Base-by-base conservation (phyloP, 1,140 invertebrate genomes). In the Gryon sp. region DNA sequence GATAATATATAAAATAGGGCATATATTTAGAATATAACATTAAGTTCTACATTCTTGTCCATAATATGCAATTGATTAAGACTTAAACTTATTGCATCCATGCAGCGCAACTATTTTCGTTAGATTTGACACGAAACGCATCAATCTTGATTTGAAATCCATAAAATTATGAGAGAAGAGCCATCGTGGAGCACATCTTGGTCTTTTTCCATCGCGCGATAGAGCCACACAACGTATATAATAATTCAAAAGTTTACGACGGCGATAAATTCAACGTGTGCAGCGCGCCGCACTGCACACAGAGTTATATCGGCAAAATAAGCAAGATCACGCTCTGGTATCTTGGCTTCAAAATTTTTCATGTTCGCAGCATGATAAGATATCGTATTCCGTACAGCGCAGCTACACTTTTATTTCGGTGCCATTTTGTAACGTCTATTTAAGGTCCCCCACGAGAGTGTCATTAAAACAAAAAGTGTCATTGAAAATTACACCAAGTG, bases 211-310 rank as follows among this genome's bases (percentile, higher is more conserved):
- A 41, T n/a, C 68, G 52, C 72, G 59, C 66, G 78, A 69, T 76
- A 63, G n/a, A n/a, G 63, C 52, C 45, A 38, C 74, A 66, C 59
- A 60, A 66, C 53, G 75, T 66, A n/a, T n/a, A n/a, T n/a, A 69
- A 80, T 82, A 82, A 79, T 76, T 82, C 79, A 80, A 82, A 82
- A 82, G 79, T 82, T 82, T 82, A 82, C 81, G 81, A 82, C 77
- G 60, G 22, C 79, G 76, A 82, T 82, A 82, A 82, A 82, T 82
- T 79, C 48, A 77, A 16, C 60, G 63, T 73, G 48, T 52, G 53
- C 26, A n/a, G n/a, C n/a, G n/a, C n/a, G n/a, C n/a, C n/a, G 26
- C 26, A 28, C 26, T 28, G 50, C 66, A 60, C 68, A 76, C 70
- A 57, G 74, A 77, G 66, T 76, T 77, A 68, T 68, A 70, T 62